Conservation (phyloP, 2,113 vertebrate species). For the Catharus bicknelli region DNA sequence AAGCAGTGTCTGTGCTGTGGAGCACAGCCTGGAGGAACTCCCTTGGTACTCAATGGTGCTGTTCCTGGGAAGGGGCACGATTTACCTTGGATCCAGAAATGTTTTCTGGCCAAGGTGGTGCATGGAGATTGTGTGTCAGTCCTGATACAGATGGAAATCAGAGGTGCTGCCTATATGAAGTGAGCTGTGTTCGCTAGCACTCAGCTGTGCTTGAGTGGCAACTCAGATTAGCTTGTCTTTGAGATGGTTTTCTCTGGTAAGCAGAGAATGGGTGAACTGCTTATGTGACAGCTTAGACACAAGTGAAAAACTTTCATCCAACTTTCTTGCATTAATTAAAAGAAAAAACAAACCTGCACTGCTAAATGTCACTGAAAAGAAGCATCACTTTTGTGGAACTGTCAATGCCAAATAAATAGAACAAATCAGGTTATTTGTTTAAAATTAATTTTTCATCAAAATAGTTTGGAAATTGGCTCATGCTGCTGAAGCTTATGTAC, state of each 20-base stretch:
- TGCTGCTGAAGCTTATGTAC: background rate
- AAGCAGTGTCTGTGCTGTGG: accelerated
- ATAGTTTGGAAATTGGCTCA: background rate
- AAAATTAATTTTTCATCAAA: background rate
- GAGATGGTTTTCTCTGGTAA: background rate
- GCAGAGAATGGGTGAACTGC: background rate
- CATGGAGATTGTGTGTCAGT: background rate
- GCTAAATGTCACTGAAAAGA: background rate
- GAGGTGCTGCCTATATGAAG: background rate
- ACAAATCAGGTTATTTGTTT: background rate
- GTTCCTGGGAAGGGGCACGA: accelerated
- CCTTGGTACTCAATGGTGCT: accelerated
- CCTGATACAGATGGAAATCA: accelerated
- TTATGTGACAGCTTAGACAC: background rate
- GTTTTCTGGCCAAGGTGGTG: background rate
- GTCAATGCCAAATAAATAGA: background rate
- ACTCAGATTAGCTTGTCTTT: background rate
- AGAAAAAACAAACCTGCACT: background rate
- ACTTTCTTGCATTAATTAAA: background rate
- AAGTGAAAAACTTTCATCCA: background rate
- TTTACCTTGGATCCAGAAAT: background rate
- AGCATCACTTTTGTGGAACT: background rate
- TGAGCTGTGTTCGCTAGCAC: background rate
- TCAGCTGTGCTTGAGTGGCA: accelerated
- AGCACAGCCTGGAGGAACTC: background rate